A percentile compares a stretch with the other conserved stretches of the same genome.
Conservation (phyloP, 2,888 invertebrate species). For the Ophion ventricosus region DNA sequence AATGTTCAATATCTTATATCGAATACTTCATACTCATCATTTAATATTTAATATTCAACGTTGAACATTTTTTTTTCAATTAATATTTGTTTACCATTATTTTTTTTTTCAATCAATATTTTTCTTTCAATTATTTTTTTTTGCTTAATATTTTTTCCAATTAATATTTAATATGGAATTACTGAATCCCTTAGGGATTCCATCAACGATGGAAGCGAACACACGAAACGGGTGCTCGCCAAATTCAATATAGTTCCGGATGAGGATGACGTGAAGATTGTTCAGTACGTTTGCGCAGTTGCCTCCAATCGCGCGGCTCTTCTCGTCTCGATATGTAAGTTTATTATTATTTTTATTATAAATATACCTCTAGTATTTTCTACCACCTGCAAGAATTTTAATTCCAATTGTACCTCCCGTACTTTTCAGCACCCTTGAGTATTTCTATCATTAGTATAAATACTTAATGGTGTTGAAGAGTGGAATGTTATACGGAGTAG, state of each 20-base stretch:
- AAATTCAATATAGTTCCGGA: conserved; percentile 82
- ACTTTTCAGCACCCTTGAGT: background rate
- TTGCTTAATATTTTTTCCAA: background rate
- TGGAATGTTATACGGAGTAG: no score
- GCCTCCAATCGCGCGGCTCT: conserved; percentile 90
- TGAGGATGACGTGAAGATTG: conserved; percentile 86
- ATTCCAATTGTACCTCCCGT: background rate
- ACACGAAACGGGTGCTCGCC: conserved; percentile 83
- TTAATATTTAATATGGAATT: background rate
- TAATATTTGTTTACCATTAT: background rate
- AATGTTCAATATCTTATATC: no score
- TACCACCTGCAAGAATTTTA: background rate
- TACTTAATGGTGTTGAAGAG: no score
- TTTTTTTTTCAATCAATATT: background rate
- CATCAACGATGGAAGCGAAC: conserved; percentile 80
- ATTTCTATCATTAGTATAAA: no score
- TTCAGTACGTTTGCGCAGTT: conserved; percentile 88
- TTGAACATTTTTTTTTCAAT: background rate
- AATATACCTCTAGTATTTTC: background rate
- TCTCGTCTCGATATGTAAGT: conserved; percentile 89
- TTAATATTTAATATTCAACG: background rate
- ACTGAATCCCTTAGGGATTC: conserved; percentile 82
- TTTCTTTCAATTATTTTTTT: conserved; percentile 6
- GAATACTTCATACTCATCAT: no score
- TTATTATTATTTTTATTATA: background rate